Evolutionary conservation across 1,140 invertebrate species (phyloP), one percentile per base, ranked within the genome.

Genomic region (Scaptomyza graminum): DNA sequence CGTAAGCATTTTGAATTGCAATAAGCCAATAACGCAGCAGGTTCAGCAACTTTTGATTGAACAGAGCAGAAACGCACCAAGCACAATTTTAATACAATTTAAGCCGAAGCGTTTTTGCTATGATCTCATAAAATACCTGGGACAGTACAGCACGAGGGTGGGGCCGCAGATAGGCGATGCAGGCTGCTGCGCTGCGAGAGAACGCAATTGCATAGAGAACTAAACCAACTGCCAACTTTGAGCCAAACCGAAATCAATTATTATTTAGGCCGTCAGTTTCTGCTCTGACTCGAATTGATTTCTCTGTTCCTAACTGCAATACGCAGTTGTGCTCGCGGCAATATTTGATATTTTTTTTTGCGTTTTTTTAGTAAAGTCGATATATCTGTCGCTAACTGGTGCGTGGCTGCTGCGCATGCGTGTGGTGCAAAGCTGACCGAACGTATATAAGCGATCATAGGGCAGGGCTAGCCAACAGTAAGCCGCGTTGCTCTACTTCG

Each of bases 371-470:
- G 31, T 68, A 31, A 55, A 54, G 57, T 55, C 57, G 41, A 70
- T 76, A 70, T 79, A 67, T 90, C 74, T 89, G 85, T 89, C 87
- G 87, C 85, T 78, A 88, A 89, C 83, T 87, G 84, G 83, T 90
- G 87, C 85, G 87, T 89, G 81, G 82, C 82, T 82, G 82, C 70
- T 80, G 77, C 74, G 74, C 84, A 89, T 80, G 84, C 85, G 81
- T 85, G 85, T 70, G 52, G 61, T 69, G 64, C 65, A 60, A 60
- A 79, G 80, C 74, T 91, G 84, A 91, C 90, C 88, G 84, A 91
- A 85, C 88, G 90, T 91, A 91, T 91, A 90, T 90, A 91, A 91
- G 83, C 85, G 90, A 90, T 90, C 84, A 91, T 90, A 91, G 90
- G 90, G 90, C 88, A 76, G 79, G 80, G 89, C 90, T 90, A 80